Percentiles rank a stretch among this genome's conserved stretches.
Evolutionary conservation across 2,888 invertebrate species (phyloP).

Genomic region (Endomychus coccineus): DNA sequence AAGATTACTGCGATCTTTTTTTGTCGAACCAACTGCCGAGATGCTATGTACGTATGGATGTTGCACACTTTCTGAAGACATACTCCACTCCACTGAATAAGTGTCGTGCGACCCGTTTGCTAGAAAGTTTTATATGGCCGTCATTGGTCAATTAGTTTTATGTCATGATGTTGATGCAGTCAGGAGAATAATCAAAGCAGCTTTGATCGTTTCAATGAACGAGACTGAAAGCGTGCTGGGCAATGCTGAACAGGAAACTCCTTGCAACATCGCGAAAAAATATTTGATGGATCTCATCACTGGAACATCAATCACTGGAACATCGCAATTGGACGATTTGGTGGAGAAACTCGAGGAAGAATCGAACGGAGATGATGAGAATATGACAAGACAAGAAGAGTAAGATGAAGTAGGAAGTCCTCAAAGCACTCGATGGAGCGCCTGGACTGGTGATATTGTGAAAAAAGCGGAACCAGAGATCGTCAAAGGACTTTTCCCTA

Average conservation of each 20-base stretch:
- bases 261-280: neutral
- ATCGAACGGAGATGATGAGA: too few relatives aligned
- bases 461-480: neutral
- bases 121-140: neutral
- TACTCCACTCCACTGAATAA: neutral
- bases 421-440: too few relatives aligned
- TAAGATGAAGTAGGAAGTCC: too few relatives aligned
- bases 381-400: too few relatives aligned
- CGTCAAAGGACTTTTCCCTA: neutral
- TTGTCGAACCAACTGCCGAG: too few relatives aligned
- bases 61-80: neutral
- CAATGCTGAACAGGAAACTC: neutral
- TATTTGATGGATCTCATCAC: neutral
- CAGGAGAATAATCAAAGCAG: neutral
- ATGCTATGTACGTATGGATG: too few relatives aligned
- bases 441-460: neutral
- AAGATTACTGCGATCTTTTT: too few relatives aligned
- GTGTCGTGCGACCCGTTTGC: neutral
- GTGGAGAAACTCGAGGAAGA: too few relatives aligned
- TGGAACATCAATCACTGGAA: too few relatives aligned
- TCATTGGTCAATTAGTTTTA: neutral
- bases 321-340: too few relatives aligned
- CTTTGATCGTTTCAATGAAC: neutral
- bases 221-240: neutral
- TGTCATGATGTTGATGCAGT: neutral